Evolutionary conservation across 2,113 vertebrate species (phyloP).

Genomic region (Arizona elegans): DNA sequence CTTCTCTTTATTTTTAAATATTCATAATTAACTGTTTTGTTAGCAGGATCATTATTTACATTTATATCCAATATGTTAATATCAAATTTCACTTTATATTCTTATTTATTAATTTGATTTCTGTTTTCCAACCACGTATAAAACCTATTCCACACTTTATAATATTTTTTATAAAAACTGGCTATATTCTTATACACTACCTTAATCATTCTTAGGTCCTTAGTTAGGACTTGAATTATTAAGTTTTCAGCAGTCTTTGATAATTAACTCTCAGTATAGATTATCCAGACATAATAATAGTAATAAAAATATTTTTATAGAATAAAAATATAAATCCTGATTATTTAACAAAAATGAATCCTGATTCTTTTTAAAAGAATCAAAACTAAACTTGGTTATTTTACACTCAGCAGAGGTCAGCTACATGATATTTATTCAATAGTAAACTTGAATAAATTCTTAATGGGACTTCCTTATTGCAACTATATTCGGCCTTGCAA

Average conservation of each 20-base stretch:
- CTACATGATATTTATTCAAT: background rate
- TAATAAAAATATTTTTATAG: background rate
- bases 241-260: background rate
- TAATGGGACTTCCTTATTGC: background rate
- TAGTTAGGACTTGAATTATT: background rate
- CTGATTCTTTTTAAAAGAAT: conserved; percentile 9
- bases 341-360: background rate
- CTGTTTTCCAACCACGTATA: too few relatives aligned
- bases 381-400: conserved; percentile 28
- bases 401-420: conserved; percentile 26
- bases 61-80: too few relatives aligned
- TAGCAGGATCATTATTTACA: too few relatives aligned
- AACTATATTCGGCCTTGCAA: background rate
- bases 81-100: too few relatives aligned
- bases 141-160: too few relatives aligned
- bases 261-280: background rate
- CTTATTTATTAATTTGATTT: too few relatives aligned
- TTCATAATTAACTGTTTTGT: too few relatives aligned
- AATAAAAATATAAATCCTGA: background rate
- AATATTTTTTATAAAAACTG: background rate
- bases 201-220: background rate
- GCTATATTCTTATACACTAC: background rate
- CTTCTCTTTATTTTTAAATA: too few relatives aligned
- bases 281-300: background rate
- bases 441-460: background rate